Base-by-base conservation (phyloP, 2,888 invertebrate genomes). In the Drosophila kanekoi region DNA sequence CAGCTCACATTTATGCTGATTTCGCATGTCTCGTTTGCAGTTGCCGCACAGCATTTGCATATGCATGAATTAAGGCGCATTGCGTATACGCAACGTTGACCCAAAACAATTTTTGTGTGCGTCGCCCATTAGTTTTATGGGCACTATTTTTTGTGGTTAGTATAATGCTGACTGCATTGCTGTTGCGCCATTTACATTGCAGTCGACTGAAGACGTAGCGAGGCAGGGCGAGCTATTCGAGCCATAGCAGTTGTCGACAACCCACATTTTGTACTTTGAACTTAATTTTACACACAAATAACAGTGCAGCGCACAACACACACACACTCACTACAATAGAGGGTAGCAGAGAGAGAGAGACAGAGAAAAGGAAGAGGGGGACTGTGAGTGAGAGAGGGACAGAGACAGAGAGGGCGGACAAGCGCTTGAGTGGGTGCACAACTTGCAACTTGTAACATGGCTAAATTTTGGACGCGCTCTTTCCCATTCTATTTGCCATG, bases 241-340 rank as follows among this genome's bases (percentile, higher is more conserved):
- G 47, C 47, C 43, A 48, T 72, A 54, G 67, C 49, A 33, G 69
- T 66, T 58, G 49, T 59, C 65, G 72, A 64, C 82, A 84, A 74
- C 84, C 81, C 84, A 81, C 84, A 81, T 87, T 79, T 79, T 87
- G 74, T 87, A 65, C 84, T 83, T 75, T 84, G 85, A 87, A 83
- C 83, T 84, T 77, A 84, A 81, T 87, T 83, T 78, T 44, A 67
- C 78, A 74, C 71, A 78, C 71, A 77, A 77, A 66, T 77, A 77
- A 73, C 60, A 77, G 16, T 52, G 70, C 61, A 65, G 40, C 16
- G n/a, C 48, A 47, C n/a, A 38, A 37, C 48, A 48, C 66, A 58
- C 52, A 52, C 40, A 48, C 16, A 45, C 48, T 45, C 62, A 59
- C 48, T 44, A 16, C 35, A 43, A 61, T 41, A 45, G 32, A 33